Evolutionary conservation across 1,140 invertebrate species (phyloP).

Genomic region (Drosophila punjabiensis): DNA sequence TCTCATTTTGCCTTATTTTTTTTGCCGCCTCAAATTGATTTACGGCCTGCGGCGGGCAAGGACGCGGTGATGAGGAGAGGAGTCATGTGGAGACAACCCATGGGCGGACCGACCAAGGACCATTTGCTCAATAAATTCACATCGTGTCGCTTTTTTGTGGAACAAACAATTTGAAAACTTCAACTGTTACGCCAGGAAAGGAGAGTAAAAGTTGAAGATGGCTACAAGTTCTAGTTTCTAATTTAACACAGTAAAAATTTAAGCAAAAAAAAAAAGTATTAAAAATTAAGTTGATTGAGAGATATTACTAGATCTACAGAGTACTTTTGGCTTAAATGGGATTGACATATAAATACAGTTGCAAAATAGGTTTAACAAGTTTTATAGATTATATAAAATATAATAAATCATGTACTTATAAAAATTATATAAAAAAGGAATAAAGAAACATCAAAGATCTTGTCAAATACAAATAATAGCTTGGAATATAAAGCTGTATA

Average conservation of each 20-base stretch:
- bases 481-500: neutral
- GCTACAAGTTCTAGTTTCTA: constrained; percentile 11
- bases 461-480: neutral
- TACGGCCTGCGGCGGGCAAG: constrained; percentile 44
- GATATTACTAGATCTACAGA: neutral
- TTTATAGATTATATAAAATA: neutral
- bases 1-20: constrained; percentile 30
- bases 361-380: no score
- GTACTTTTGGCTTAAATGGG: no score
- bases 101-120: constrained; percentile 7
- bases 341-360: no score
- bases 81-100: constrained; percentile 11
- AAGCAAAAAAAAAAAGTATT: no score
- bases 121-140: constrained; percentile 62
- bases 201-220: constrained; percentile 17
- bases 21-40: constrained; percentile 69
- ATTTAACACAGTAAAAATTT: neutral
- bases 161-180: constrained; percentile 57
- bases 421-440: neutral
- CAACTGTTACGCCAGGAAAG: neutral
- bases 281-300: neutral
- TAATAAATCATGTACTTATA: neutral
- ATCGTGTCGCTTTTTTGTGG: constrained; percentile 35
- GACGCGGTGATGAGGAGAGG: neutral
- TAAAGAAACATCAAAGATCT: neutral